Evolutionary conservation across 2,797 vertebrate genomes (phyloP), one percentile per base, ranked within the genome.

Genomic region (Acanthurus lineatus): DNA sequence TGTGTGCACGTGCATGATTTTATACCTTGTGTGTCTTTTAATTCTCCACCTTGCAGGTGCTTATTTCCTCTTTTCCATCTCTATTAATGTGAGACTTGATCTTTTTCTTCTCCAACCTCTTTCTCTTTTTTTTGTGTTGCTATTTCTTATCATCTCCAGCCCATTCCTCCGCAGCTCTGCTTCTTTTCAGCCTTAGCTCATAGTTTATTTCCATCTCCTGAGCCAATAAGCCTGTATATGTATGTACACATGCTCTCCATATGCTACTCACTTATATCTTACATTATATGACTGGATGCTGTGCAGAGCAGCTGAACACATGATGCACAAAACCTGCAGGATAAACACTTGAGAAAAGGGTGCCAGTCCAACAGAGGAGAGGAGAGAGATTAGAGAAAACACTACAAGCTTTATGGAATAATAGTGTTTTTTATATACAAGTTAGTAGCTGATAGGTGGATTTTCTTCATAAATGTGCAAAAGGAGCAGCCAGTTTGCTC

Each of bases 191-290:
- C 45, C 52, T 45, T 51, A 74, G 42, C 57, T 83, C 65, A 74
- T 40, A 69, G 67, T 76, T 76, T 84, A 89, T 85, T 88, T 92
- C 52, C 71, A 79, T 63, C 84, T 68, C 49, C 42, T 84, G 68
- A 89, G 65, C 62, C 78, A 73, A 61, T 86, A 58, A 79, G 79
- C 49, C 56, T 73, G 19, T 48, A 57, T 82, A n/a, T 77, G 77
- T 76, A 77, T 61, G 63, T 58, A 8, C 88, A 88, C 75, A 81
- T 89, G 85, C 40, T 53, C n/a, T 17, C 75, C 85, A 85, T 76
- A 88, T 88, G 86, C 68, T 76, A 6, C 9, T 1, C 9, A 2
- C 60, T 71, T 65, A n/a, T 64, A 68, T 83, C 45, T 85, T 28
- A 68, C 44, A 19, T 45, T 76, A 75, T 77, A 44, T 67, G 44